Conservation (phyloP, 2,113 vertebrate species). For the Gymnarchus niloticus region DNA sequence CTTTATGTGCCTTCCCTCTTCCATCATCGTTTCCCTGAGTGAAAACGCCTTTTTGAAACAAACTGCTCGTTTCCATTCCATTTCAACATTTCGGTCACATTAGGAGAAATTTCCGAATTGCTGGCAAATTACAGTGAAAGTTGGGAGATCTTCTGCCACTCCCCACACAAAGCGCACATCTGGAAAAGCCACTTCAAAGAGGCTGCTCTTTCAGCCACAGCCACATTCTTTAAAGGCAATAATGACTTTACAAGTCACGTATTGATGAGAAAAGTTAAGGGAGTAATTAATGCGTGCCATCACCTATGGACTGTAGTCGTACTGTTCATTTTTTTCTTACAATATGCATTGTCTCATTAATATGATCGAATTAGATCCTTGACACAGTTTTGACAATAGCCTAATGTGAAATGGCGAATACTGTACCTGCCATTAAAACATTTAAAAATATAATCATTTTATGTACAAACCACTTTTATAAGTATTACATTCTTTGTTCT, state of each 20-base stretch:
- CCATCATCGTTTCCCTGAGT: background rate
- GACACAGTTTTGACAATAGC: background rate
- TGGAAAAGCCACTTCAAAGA: background rate
- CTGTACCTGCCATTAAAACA: too few relatives aligned
- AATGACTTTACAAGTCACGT: background rate
- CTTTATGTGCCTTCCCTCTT: constrained; percentile 1
- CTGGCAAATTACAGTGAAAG: background rate
- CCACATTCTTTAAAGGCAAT: background rate
- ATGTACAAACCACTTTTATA: background rate
- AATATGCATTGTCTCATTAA: background rate
- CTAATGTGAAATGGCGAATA: background rate
- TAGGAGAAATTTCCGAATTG: background rate
- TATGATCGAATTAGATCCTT: background rate
- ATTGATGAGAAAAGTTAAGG: background rate
- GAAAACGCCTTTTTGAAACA: background rate
- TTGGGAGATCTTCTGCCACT: background rate
- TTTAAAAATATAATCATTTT: background rate
- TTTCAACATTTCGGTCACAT: background rate
- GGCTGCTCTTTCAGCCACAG: background rate
- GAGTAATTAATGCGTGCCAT: background rate
- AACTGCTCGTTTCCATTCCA: background rate
- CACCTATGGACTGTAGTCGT: background rate
- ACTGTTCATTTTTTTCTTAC: background rate
- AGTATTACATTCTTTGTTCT: too few relatives aligned
- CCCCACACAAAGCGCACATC: background rate